Evolutionary conservation across 2,888 invertebrate species (phyloP).

Genomic region (Cactoblastis cactorum): DNA sequence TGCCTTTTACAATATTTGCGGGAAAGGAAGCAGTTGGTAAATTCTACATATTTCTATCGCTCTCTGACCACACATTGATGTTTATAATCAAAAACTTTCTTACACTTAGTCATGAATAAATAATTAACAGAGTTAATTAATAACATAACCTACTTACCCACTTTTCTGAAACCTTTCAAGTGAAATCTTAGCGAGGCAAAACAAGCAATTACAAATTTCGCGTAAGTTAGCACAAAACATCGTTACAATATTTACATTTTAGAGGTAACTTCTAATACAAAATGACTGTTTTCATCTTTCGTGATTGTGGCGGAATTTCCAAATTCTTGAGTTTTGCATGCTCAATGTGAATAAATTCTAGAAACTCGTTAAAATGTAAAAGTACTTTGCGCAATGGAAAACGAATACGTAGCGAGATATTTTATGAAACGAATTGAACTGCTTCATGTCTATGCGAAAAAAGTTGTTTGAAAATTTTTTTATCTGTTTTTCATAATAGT

Average conservation of each 20-base stretch:
- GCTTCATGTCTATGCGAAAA: not conserved
- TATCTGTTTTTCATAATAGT: not conserved
- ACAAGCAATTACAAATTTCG: not conserved
- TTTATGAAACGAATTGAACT: not conserved
- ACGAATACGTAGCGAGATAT: not conserved
- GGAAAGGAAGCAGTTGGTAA: too few species aligned
- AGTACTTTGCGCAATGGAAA: not conserved
- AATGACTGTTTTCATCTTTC: not conserved
- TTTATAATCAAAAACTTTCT: too few species aligned
- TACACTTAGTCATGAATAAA: too few species aligned
- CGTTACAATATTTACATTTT: not conserved
- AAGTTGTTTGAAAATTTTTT: not conserved
- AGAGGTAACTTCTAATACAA: not conserved
- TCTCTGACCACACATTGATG: too few species aligned
- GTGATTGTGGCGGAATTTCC: not conserved
- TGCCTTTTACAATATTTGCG: too few species aligned
- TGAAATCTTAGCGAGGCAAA: too few species aligned
- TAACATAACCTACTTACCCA: too few species aligned
- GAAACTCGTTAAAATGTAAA: conserved; percentile 5
- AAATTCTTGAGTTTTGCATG: conserved; percentile 3
- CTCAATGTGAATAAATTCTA: not conserved
- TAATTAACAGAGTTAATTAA: too few species aligned
- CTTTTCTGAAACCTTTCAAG: not conserved
- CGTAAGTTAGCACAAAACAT: not conserved
- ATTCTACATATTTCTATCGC: too few species aligned